Base-by-base conservation (phyloP, 2,113 vertebrate genomes). In the Catharus fuscescens region DNA sequence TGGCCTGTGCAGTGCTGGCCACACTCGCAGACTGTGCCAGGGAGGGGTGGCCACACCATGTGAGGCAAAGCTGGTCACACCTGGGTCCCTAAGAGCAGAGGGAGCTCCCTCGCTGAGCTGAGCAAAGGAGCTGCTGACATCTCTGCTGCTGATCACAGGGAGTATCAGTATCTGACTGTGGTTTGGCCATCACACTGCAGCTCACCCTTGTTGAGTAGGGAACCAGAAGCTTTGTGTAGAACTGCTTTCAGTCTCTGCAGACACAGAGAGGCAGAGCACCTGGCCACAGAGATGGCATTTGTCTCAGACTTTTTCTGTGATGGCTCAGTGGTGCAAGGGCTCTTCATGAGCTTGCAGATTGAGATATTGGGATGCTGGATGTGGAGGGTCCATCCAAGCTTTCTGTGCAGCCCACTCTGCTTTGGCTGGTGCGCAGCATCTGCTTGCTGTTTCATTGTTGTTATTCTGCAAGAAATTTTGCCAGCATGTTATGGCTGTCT, bases 1-100 rank as follows among this genome's bases (percentile, higher is more conserved):
- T 0, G 19, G 48, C 50, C 29, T n/a, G 50, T 4, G 7, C 1
- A 0, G 34, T 3, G 25, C 66, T 72, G 77, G 36, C 64, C 13
- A 17, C 0, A 0, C 47, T 69, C 1, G 0, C 45, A 24, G 50
- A 14, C 61, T 17, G 0, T 4, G 7, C 61, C 0, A 0, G 54
- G 52, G 19, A 40, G 34, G 28, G 5, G 11, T 26, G 88, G 32
- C 65, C 23, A 1, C 18, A 8, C 24, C 11, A 0, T 3, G 0
- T 1, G 4, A 52, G 31, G 34, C 0, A 0, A 52, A 54, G 38
- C 34, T 40, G 50, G 21, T 64, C 4, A 1, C 38, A 13, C 12
- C 24, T 1, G 2, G 8, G 18, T 23, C 26, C n/a, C 69, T 14
- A 44, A 45, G 40, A 56, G 9, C 38, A 52, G 48, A 48, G 81